These are phyloP conservation scores for Pseudomyrmex concolor DNA, from an alignment of 1,140 invertebrate genomes.

Conservation along the genomic window DNA sequence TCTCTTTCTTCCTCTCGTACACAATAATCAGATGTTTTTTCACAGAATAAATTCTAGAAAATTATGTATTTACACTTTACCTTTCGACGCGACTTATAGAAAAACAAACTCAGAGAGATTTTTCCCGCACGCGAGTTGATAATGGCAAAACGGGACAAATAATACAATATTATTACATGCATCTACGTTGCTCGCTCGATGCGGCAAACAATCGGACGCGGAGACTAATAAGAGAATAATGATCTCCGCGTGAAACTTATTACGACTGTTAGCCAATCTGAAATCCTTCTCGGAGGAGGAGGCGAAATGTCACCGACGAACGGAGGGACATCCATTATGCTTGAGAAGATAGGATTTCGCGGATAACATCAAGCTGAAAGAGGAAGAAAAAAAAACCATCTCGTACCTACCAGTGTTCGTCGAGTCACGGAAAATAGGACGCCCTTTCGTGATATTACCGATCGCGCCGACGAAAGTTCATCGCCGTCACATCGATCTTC, in stretches of 20 bases:
- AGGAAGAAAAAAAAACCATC: conserved; percentile 22
- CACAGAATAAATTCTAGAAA: neutral
- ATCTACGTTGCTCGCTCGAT: conserved; percentile 7
- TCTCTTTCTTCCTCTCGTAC: no score
- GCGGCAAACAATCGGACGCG: conserved; percentile 28
- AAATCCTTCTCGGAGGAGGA: conserved; percentile 6
- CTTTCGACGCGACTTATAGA: neutral
- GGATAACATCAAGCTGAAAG: conserved; percentile 45
- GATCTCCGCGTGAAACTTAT: conserved; percentile 54
- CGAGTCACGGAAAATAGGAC: conserved; percentile 53
- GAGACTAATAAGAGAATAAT: conserved; percentile 58
- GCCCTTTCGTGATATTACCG: conserved; percentile 60
- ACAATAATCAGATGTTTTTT: neutral
- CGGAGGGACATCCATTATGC: conserved; percentile 54
- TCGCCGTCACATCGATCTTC: conserved; percentile 55
- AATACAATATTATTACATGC: conserved; percentile 26
- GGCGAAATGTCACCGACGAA: conserved; percentile 52
- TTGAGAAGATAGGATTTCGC: conserved; percentile 27
- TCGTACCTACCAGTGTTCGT: conserved; percentile 50
- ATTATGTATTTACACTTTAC: neutral
- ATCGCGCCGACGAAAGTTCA: conserved; percentile 55
- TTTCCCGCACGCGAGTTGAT: conserved; percentile 17
- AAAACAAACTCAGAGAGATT: conserved; percentile 23
- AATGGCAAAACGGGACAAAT: conserved; percentile 6
- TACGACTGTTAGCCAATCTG: conserved; percentile 57